Evolutionary conservation across 2,797 vertebrate species (phyloP).

Genomic region (Gambusia yucatana): DNA sequence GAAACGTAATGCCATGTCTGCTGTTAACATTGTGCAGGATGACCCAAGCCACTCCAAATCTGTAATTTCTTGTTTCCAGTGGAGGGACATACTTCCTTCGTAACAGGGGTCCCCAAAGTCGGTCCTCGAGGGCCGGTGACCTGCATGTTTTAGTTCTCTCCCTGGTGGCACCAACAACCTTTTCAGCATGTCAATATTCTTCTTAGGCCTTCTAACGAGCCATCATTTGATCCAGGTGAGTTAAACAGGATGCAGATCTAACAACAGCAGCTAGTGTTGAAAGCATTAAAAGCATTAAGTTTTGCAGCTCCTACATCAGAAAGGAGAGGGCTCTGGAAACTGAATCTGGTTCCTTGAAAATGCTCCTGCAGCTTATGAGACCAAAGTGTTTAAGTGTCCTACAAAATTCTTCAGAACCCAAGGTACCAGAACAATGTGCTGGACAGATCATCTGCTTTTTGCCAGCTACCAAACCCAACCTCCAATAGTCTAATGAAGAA

Average conservation of each 20-base stretch:
- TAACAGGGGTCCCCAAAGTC: too few relatives aligned
- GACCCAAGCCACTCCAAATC: neutral
- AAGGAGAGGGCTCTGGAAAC: neutral
- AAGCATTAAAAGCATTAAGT: neutral
- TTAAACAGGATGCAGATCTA: neutral
- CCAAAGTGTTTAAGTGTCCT: neutral
- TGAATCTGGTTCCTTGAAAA: neutral
- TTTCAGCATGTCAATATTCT: too few relatives aligned
- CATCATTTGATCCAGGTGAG: too few relatives aligned
- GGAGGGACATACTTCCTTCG: neutral
- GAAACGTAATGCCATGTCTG: neutral
- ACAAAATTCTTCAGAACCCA: neutral
- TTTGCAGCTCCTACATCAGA: neutral
- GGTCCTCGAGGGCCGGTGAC: too few relatives aligned
- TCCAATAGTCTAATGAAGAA: neutral
- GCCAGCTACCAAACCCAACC: neutral
- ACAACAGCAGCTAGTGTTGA: neutral
- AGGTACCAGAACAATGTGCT: neutral
- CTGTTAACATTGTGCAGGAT: neutral
- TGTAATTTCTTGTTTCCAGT: neutral
- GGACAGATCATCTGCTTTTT: neutral
- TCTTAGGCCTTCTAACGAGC: too few relatives aligned
- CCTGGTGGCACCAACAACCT: too few relatives aligned
- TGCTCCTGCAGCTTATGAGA: neutral
- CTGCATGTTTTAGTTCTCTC: too few relatives aligned